phyloP scores from a whole-genome alignment of 2,888 invertebrate species.

The Chironomus tentans region DNA sequence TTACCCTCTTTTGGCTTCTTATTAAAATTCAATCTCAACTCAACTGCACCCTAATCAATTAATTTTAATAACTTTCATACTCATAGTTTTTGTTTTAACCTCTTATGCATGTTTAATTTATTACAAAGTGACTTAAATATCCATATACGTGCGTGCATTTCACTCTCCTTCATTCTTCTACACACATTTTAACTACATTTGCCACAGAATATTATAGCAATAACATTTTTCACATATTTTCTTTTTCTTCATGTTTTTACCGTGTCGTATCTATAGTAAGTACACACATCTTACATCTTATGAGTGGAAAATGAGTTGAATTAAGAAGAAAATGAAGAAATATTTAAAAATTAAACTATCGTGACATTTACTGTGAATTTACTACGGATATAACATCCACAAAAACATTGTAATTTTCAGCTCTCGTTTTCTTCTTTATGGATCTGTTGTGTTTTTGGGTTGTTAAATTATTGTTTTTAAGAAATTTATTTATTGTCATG shows the following conservation, averaged over 20 bases:
- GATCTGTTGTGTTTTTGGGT: background rate
- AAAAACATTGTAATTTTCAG: background rate
- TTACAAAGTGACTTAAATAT: background rate
- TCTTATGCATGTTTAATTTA: background rate
- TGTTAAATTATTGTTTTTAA: no score
- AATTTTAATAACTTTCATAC: no score
- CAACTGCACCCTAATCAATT: no score
- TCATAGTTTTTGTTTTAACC: no score
- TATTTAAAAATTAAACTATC: slow-evolving; percentile 18
- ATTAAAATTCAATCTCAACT: no score
- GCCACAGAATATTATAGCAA: slow-evolving; percentile 17
- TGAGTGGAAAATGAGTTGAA: slow-evolving; percentile 1
- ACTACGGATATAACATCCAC: background rate
- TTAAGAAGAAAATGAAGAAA: slow-evolving; percentile 12
- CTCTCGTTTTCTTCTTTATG: background rate
- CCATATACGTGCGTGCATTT: background rate
- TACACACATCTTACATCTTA: background rate
- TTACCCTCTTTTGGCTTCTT: no score
- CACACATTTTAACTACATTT: background rate
- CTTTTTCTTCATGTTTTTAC: background rate
- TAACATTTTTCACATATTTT: slow-evolving; percentile 2
- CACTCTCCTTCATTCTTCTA: no score
- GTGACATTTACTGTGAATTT: slow-evolving; percentile 2
- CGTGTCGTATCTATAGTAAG: background rate
- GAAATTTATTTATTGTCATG: background rate